Evolutionary conservation across 2,113 vertebrate species (phyloP).

Genomic region (Saguinus imperator): DNA sequence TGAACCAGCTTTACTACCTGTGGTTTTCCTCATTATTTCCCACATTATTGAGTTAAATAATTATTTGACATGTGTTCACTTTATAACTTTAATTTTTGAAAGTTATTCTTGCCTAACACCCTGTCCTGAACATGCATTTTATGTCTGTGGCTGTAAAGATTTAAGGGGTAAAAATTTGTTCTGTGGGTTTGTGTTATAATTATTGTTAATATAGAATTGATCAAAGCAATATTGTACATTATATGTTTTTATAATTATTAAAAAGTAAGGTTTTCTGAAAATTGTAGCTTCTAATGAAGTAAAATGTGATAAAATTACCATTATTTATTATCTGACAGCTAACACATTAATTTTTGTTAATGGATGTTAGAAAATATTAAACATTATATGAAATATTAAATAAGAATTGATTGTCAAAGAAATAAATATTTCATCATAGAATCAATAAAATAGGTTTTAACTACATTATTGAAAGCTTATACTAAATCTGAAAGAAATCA

Average conservation of each 20-base stretch:
- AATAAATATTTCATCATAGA: slow-evolving; percentile 14
- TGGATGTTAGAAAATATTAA: neutral
- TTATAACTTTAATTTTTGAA: slow-evolving; percentile 51
- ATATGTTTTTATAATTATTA: slow-evolving; percentile 19
- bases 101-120: neutral
- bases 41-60: slow-evolving; percentile 42
- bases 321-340: neutral
- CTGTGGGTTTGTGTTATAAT: neutral
- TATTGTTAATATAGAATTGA: neutral
- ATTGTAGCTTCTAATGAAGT: slow-evolving; percentile 7
- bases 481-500: neutral
- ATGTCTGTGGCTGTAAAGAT: neutral
- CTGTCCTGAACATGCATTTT: neutral
- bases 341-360: slow-evolving; percentile 34
- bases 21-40: slow-evolving; percentile 36
- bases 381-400: neutral
- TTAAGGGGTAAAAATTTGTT: neutral
- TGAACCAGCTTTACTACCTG: slow-evolving; percentile 9
- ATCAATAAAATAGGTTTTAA: slow-evolving; percentile 25
- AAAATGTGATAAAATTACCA: neutral
- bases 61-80: slow-evolving; percentile 14
- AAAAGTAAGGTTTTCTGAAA: neutral
- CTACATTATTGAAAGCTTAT: slow-evolving; percentile 7
- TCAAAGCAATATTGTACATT: slow-evolving; percentile 4
- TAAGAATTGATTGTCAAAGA: neutral